Evolutionary conservation across 2,888 invertebrate species (phyloP).

Genomic region (Zaprionus lineosus): DNA sequence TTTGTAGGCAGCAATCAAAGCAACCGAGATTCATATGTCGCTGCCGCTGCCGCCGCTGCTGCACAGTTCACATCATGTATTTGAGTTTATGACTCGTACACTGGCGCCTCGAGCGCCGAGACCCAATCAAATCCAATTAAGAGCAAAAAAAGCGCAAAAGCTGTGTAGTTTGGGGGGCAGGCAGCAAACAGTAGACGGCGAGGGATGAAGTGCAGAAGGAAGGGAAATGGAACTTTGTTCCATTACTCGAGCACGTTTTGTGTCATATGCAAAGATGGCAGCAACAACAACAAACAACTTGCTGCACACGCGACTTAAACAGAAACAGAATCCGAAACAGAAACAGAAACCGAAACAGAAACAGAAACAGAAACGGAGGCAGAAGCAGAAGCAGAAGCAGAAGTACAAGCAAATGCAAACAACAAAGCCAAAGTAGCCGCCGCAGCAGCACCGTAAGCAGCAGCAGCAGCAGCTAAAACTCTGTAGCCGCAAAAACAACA

Average conservation of each 20-base stretch:
- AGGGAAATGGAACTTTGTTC: conserved; percentile 44
- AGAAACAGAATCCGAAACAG: conserved; percentile 6
- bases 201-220: neutral
- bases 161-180: neutral
- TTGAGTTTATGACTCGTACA: conserved; percentile 46
- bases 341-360: conserved; percentile 5
- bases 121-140: conserved; percentile 76
- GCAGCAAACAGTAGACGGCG: neutral
- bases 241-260: conserved; percentile 59
- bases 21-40: conserved; percentile 30
- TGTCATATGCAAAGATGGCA: conserved; percentile 57
- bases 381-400: conserved; percentile 36
- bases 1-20: conserved; percentile 51
- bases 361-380: conserved; percentile 27
- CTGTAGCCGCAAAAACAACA: conserved; percentile 27
- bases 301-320: conserved; percentile 55
- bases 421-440: conserved; percentile 42
- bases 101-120: conserved; percentile 62
- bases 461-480: conserved; percentile 3
- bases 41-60: conserved; percentile 4
- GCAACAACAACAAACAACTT: conserved; percentile 32
- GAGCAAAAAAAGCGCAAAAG: conserved; percentile 41
- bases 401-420: conserved; percentile 45
- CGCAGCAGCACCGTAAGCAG: conserved; percentile 16
- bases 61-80: conserved; percentile 13